Base-by-base conservation (phyloP, 2,888 invertebrate genomes). In the Metopia argyrocephala region DNA sequence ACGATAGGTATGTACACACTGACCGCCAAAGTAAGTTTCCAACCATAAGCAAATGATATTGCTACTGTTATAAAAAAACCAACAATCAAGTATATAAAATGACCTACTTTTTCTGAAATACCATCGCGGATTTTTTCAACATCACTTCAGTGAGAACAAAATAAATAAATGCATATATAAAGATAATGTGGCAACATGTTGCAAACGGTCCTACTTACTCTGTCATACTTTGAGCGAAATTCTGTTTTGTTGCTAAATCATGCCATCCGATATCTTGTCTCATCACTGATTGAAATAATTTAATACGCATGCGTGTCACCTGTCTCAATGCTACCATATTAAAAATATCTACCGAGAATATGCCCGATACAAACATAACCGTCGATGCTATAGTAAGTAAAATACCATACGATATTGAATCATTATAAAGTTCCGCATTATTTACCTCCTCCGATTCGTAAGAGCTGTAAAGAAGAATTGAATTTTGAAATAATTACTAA, bases 21-120 rank as follows among this genome's bases (percentile, higher is more conserved):
- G 65, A 96, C 94, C 56, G 96, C 95, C 31, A 96, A 90, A 0
- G 97, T 96, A 62, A 97, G 91, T 87, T 96, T 94, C 97, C 97
- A 97, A 59, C 97, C 96, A 87, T 95, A 95, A 0, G 92, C 90
- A 87, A 97, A 94, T 0, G 96, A 95, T 69, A 95, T 93, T 93
- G 92, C 87, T 93, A 92, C 87, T 92, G 92, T 90, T 93, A 95
- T 88, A 18, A 90, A 81, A 61, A 90, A 90, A 0, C 89, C 88
- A 20, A 90, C 84, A 7, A 90, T 83, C 48, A 90, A 75, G 87
- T 95, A 95, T 0, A 95, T 91, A 85, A 96, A 93, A 87, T 95
- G 94, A 0, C 95, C 94, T 15, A 96, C 92, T 90, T 97, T 97
- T 89, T 96, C 96, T 0, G 95, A 95, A 25, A 96, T 95, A 3